These are phyloP conservation scores for Oriolus oriolus DNA, from an alignment of 2,113 vertebrate genomes.

Conservation along the genomic window DNA sequence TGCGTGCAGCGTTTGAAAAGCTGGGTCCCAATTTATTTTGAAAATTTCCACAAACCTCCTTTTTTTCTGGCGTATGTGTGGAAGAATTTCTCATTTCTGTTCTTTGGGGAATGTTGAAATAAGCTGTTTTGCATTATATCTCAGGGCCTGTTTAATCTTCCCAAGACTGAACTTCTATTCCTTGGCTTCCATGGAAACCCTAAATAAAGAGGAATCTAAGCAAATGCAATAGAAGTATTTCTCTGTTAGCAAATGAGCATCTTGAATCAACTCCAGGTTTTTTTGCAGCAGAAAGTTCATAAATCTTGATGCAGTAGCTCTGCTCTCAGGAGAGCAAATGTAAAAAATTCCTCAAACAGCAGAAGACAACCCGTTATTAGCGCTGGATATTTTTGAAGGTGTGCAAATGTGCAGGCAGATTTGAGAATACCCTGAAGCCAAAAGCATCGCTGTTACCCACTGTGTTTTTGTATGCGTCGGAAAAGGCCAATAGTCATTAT, in stretches of 20 bases:
- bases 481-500: constrained; percentile 65
- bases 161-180: constrained; percentile 22
- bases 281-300: constrained; percentile 4
- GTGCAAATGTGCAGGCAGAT: not conserved
- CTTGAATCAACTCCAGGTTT: not conserved
- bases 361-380: not conserved
- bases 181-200: constrained; percentile 49
- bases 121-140: constrained; percentile 43
- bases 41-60: not conserved
- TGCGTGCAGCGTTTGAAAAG: not conserved
- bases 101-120: constrained; percentile 28
- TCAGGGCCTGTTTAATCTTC: constrained; percentile 47
- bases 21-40: not conserved
- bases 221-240: not conserved
- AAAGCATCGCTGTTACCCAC: constrained; percentile 10
- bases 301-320: not conserved
- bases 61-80: not conserved
- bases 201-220: constrained; percentile 41
- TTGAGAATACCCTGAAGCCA: not conserved
- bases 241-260: constrained; percentile 25
- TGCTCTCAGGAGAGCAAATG: not conserved
- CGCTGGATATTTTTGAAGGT: not conserved
- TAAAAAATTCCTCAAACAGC: not conserved
- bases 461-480: constrained; percentile 29
- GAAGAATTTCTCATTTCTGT: constrained; percentile 6